Evolutionary conservation across 1,140 invertebrate genomes (phyloP), one percentile per base, ranked within the genome.

Genomic region (Camponotus vicinus): DNA sequence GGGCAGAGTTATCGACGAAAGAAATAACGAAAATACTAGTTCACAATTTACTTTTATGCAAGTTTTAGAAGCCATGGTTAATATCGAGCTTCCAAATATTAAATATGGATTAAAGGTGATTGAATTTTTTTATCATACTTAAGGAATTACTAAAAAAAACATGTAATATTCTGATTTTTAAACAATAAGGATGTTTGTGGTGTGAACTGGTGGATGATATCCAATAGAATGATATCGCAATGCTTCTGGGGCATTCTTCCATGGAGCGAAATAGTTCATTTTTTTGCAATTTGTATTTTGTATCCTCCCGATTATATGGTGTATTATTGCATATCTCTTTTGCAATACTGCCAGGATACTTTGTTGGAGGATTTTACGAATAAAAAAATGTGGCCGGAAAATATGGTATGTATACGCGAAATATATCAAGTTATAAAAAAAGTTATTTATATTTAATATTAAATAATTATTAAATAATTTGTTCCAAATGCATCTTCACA

Each of bases 181-280:
- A 57, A 80, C 40, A 1, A 52, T 32, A 63, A 95, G 94, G 90
- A 88, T 70, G 90, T 93, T 57, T 95, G 90, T 79, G 94, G 94
- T 49, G 63, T 92, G 1, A 86, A 92, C 75, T 95, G 95, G 94
- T 95, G 94, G 92, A 95, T 95, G 88, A 92, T 95, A 69, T 94
- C 93, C 66, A 88, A 93, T 59, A 91, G 90, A 87, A 77, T 95
- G 64, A 76, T 95, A 52, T 86, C 91, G 2, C 94, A 95, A 86
- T 94, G 92, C 69, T 95, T 95, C 67, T 95, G 92, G 93, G 93
- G 94, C n/a, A 82, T 94, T 83, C 92, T 95, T 52, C 91, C 94
- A 55, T 95, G 94, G 95, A 83, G 69, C 55, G 94, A 95, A 91
- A 95, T 95, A 52, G 45, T 94, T 5, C 90, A 95, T 86, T 95